phyloP scores from a whole-genome alignment of 2,113 vertebrate species.

The Prunella himalayana region DNA sequence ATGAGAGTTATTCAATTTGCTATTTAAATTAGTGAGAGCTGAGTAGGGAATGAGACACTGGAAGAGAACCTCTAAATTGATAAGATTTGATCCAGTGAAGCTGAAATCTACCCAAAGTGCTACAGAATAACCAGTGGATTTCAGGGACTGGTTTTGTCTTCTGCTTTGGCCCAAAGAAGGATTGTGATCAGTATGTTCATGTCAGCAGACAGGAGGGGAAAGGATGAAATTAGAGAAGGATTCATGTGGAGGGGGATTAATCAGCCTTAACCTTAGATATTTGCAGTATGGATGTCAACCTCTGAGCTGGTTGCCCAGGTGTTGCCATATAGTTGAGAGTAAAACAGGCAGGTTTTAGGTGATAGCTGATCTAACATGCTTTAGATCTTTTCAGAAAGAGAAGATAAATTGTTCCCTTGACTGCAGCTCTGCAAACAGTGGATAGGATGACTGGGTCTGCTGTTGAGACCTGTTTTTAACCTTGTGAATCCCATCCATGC shows the following conservation, averaged over 20 bases:
- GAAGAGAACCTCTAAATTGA: neutral
- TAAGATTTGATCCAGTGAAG: neutral
- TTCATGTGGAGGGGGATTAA: fast-evolving
- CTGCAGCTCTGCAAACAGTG: neutral
- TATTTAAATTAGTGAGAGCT: neutral
- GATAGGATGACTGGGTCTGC: neutral
- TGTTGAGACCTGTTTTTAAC: neutral
- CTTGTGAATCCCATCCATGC: neutral
- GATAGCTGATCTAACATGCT: neutral
- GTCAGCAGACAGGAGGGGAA: neutral
- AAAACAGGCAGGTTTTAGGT: neutral
- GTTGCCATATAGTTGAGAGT: neutral
- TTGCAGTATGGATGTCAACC: neutral
- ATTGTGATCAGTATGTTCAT: neutral
- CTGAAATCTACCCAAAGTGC: neutral
- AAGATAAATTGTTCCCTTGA: neutral
- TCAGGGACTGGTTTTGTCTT: neutral
- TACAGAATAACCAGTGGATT: neutral
- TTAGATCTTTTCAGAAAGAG: neutral
- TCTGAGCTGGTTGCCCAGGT: neutral
- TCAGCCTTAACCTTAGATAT: neutral
- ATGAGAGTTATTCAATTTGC: neutral
- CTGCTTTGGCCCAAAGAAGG: neutral
- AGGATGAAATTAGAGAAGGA: neutral
- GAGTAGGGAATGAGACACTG: neutral